Percentiles rank a stretch among this genome's conserved stretches.
Conservation (phyloP, 1,140 invertebrate genomes). For the Achroia grisella region DNA sequence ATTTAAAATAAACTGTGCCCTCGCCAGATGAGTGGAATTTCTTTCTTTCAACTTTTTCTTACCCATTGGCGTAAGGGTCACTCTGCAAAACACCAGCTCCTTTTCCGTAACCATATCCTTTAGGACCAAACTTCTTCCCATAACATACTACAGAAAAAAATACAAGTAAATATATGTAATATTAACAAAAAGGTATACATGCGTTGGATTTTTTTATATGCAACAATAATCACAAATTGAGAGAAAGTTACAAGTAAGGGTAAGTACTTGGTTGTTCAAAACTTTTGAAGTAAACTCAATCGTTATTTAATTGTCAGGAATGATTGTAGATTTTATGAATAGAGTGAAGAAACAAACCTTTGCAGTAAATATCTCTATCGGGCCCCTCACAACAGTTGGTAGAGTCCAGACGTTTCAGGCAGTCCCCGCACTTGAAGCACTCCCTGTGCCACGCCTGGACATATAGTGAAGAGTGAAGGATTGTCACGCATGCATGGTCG, state of each 20-base stretch:
- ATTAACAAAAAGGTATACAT: constrained; percentile 18
- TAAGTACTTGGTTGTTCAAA: no score
- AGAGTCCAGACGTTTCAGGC: constrained; percentile 96
- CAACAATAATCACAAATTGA: no score
- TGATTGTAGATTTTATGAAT: constrained; percentile 82
- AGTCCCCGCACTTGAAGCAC: constrained; percentile 96
- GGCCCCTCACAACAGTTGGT: constrained; percentile 95
- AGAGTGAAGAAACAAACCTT: constrained; percentile 80
- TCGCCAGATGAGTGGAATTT: constrained; percentile 35
- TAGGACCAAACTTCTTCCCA: constrained; percentile 94
- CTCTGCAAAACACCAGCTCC: constrained; percentile 92
- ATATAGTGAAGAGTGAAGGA: constrained; percentile 54
- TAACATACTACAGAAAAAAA: constrained; percentile 86
- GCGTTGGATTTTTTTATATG: constrained; percentile 7
- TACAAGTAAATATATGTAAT: constrained; percentile 27
- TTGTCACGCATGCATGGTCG: constrained; percentile 42
- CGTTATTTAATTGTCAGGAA: constrained; percentile 1
- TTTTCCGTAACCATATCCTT: constrained; percentile 95
- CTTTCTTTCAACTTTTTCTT: constrained; percentile 49
- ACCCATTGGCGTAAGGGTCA: constrained; percentile 85
- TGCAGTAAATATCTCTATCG: constrained; percentile 98
- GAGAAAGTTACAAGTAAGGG: no score
- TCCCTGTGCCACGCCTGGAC: constrained; percentile 91
- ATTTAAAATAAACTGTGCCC: constrained; percentile 29
- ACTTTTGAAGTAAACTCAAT: constrained; percentile 3